These are phyloP conservation scores for Labia minor DNA, from an alignment of 2,888 invertebrate genomes.

Conservation along the genomic window DNA sequence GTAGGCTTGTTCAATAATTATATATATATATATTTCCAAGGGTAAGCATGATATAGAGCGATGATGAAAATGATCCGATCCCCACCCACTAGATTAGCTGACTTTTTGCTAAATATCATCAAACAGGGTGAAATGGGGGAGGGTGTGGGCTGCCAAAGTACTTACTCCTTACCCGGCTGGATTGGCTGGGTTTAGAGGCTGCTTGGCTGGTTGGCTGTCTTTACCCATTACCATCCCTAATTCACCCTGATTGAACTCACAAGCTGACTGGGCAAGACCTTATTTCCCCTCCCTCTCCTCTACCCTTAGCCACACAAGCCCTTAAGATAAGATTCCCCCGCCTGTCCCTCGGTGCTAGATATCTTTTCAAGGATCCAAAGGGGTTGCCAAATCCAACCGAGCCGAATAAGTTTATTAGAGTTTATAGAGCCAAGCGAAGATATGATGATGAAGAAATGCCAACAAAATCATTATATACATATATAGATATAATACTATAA, in stretches of 20 bases:
- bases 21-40: too few species aligned
- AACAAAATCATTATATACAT: too few species aligned
- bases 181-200: conserved; percentile 13
- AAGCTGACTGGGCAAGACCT: conserved; percentile 13
- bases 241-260: conserved; percentile 13
- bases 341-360: background rate
- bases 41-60: too few species aligned
- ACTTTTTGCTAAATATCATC: background rate
- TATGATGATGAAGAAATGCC: too few species aligned
- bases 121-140: background rate
- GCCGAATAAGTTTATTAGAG: background rate
- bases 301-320: background rate
- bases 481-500: too few species aligned
- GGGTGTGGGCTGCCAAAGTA: conserved; percentile 7
- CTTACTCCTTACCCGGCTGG: conserved; percentile 13
- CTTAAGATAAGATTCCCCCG: background rate
- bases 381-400: conserved; percentile 7
- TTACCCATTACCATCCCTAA: conserved; percentile 13
- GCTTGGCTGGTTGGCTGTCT: conserved; percentile 8
- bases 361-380: conserved; percentile 13
- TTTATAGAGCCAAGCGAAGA: too few species aligned
- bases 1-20: too few species aligned
- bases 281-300: background rate
- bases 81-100: too few species aligned
- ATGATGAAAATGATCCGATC: too few species aligned